These are phyloP conservation scores for Sigmodon hispidus DNA, from an alignment of 2,113 vertebrate genomes.

Conservation along the genomic window DNA sequence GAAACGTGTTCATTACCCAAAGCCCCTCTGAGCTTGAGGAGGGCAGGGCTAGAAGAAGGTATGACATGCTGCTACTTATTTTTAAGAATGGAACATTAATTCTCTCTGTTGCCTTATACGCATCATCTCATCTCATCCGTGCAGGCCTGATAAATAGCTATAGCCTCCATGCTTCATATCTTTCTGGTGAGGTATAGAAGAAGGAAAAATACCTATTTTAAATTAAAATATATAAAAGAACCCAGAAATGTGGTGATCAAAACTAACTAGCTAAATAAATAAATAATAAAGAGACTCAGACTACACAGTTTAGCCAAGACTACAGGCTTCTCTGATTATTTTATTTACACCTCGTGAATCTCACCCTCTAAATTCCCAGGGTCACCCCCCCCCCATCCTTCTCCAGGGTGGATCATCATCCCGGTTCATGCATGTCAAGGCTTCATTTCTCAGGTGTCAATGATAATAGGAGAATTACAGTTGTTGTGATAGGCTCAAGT, in stretches of 20 bases:
- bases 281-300: neutral
- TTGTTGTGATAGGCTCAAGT: neutral
- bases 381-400: neutral
- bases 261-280: neutral
- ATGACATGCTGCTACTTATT: neutral
- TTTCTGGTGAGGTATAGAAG: neutral
- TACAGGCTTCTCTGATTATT: neutral
- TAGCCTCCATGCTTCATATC: no score
- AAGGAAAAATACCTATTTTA: neutral
- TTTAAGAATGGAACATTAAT: no score
- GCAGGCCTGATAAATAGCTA: neutral
- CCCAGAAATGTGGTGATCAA: neutral
- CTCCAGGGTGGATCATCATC: neutral
- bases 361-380: neutral
- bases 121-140: neutral
- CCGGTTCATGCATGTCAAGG: neutral
- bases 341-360: neutral
- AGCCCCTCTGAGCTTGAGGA: neutral
- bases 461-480: neutral
- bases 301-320: neutral
- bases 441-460: neutral
- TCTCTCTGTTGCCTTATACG: neutral
- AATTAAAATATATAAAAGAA: neutral
- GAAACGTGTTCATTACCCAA: neutral
- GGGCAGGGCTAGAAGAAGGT: neutral